Conservation (phyloP, 1,140 invertebrate genomes). For the Acromyrmex echinatior region DNA sequence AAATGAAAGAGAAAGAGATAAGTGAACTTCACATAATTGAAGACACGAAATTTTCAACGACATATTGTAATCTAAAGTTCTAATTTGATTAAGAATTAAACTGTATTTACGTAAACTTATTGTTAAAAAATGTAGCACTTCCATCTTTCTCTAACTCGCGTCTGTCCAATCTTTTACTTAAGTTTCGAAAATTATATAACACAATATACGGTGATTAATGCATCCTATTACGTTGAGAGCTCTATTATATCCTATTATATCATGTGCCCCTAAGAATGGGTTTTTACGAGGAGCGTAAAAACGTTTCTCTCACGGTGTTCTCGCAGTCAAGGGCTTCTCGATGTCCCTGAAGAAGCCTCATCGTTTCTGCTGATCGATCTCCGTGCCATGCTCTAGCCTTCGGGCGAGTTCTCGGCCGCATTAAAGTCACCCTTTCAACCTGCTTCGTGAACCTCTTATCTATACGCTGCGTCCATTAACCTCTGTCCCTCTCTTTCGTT, state of each 20-base stretch:
- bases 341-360: conserved; percentile 59
- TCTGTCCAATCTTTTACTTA: background rate
- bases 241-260: conserved; percentile 23
- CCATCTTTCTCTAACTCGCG: background rate
- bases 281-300: conserved; percentile 2
- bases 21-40: background rate
- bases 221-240: conserved; percentile 2
- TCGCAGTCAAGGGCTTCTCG: conserved; percentile 46
- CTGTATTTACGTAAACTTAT: background rate
- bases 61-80: background rate
- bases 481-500: conserved; percentile 59
- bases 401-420: conserved; percentile 48
- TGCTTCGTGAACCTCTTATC: conserved; percentile 62
- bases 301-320: background rate
- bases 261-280: background rate
- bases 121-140: background rate
- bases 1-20: background rate
- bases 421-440: conserved; percentile 59
- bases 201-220: conserved; percentile 13
- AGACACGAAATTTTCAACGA: background rate
- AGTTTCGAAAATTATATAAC: background rate
- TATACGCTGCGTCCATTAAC: conserved; percentile 60
- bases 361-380: conserved; percentile 53
- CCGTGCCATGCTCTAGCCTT: conserved; percentile 17
- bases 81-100: background rate